Evolutionary conservation across 2,113 vertebrate genomes (phyloP), one percentile per base, ranked within the genome.

Genomic region (Physeter macrocephalus): DNA sequence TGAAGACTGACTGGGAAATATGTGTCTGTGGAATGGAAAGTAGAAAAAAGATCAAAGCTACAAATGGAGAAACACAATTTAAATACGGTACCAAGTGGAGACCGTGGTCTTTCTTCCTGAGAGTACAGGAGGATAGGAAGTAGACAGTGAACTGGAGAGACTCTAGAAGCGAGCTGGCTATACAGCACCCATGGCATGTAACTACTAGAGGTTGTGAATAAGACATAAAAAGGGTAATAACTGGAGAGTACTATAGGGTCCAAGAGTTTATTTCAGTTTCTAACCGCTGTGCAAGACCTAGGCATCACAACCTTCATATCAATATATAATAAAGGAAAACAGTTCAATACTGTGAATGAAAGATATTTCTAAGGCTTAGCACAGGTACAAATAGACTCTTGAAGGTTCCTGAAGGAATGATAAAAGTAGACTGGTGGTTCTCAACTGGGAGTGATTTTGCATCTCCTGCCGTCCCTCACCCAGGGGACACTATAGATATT

Each of bases 201-300:
- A n/a, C 36, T 36, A 34, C 61, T 17, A n/a, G 27, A 29, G 11
- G 27, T 39, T 52, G 15, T 12, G 18, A 43, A n/a, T 23, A 27
- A 75, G 52, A n/a, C 27, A 43, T 67, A 31, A 69, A 67, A 31
- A 17, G 15, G 20, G 62, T 27, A 41, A 61, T 36, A 64, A 72
- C 14, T 29, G 17, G n/a, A 61, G 14, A 80, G 54, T 74, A 61
- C 5, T 15, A 3, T 8, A 83, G 23, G 43, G 9, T 41, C 36
- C 61, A 95, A 39, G n/a, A 41, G 69, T 94, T 78, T 77, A 87
- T 71, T 71, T 46, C 7, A 64, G 52, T 43, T 81, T 95, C 43
- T 34, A 82, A 82, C 52, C 31, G 12, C 43, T 81, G 10, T 66
- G 75, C 25, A 27, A 23, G 85, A 80, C 27, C 85, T 31, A 52